These are phyloP conservation scores for Oedothorax gibbosus DNA, from an alignment of 1,140 invertebrate species.

Conservation along the genomic window DNA sequence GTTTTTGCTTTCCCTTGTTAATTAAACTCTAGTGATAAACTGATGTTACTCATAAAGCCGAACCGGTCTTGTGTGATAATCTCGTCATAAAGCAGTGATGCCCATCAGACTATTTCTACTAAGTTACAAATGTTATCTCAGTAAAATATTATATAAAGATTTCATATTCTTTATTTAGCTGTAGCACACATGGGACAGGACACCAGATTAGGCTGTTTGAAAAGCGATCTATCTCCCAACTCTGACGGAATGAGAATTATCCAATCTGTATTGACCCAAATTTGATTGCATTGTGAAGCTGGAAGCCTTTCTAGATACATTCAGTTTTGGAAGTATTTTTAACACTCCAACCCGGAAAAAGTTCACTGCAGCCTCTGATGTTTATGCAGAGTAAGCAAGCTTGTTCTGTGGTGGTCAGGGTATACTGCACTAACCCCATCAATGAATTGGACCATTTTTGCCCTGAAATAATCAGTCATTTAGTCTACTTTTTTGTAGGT, in stretches of 20 bases:
- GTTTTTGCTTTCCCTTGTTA: too few species aligned
- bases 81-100: not conserved
- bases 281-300: constrained; percentile 79
- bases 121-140: not conserved
- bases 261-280: constrained; percentile 76
- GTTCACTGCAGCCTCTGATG: constrained; percentile 45
- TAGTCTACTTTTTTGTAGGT: too few species aligned
- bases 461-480: too few species aligned
- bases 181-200: constrained; percentile 65
- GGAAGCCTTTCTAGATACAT: constrained; percentile 82
- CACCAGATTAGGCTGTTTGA: constrained; percentile 64
- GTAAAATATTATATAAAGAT: not conserved
- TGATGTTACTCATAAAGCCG: too few species aligned
- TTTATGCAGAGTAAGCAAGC: constrained; percentile 52
- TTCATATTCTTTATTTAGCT: constrained; percentile 56
- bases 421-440: too few species aligned
- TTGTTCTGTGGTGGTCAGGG: too few species aligned
- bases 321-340: constrained; percentile 78
- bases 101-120: not conserved
- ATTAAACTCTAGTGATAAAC: too few species aligned
- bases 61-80: too few species aligned
- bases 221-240: constrained; percentile 64
- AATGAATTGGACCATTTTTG: too few species aligned
- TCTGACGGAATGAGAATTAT: constrained; percentile 79
- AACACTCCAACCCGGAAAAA: constrained; percentile 73